phyloP scores from a whole-genome alignment of 1,140 invertebrate species.

The Bombus soroeensis region DNA sequence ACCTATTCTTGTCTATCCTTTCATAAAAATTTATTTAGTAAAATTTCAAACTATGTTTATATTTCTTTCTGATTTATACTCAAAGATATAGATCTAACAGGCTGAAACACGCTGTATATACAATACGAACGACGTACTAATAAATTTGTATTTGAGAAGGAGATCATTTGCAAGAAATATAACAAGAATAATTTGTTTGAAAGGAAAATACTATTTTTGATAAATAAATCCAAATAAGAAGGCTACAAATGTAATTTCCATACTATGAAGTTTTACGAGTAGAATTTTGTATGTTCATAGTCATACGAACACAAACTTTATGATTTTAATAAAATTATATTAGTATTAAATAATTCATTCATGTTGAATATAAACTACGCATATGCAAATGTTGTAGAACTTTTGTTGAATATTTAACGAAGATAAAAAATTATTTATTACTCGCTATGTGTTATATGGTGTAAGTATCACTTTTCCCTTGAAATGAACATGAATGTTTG shows the following conservation, averaged over 20 bases:
- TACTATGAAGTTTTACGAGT: neutral
- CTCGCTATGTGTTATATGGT: neutral
- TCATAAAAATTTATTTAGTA: neutral
- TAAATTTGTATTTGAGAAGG: neutral
- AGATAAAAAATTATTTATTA: neutral
- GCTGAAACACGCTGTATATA: neutral
- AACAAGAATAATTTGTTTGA: neutral
- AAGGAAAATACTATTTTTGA: neutral
- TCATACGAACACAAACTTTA: neutral
- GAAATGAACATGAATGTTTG: neutral
- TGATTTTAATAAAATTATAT: neutral
- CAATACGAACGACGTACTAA: neutral
- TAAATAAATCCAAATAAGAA: neutral
- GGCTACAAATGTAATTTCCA: neutral
- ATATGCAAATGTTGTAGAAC: neutral
- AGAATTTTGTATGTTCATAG: neutral
- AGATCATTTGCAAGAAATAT: neutral
- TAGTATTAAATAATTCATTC: neutral
- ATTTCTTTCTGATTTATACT: neutral
- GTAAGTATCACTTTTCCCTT: neutral
- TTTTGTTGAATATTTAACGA: neutral
- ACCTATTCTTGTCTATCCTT: too few species aligned
- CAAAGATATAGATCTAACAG: neutral
- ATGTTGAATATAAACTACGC: neutral
- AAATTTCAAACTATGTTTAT: neutral